Conservation (phyloP, 2,113 vertebrate species). For the Raja brachyura region DNA sequence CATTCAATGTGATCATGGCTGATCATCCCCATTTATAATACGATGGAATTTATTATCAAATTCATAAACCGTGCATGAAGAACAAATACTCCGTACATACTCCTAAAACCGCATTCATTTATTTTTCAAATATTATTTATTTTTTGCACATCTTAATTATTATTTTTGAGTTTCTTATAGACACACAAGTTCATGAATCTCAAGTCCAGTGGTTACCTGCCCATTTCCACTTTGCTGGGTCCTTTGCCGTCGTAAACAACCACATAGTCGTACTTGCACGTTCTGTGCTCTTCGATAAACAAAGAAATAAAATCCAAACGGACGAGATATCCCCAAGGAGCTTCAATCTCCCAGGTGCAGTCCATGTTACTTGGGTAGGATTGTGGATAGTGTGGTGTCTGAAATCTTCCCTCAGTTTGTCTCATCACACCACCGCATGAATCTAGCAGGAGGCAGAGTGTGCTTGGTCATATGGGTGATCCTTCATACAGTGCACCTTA, state of each 20-base stretch:
- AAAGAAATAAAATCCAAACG: conserved; percentile 41
- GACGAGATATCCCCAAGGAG: conserved; percentile 38
- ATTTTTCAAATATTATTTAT: not conserved
- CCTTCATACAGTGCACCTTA: not conserved
- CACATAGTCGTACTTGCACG: conserved; percentile 44
- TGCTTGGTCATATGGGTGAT: not conserved
- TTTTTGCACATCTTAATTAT: not conserved
- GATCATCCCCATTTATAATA: no score
- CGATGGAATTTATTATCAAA: not conserved
- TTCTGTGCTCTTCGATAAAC: conserved; percentile 41
- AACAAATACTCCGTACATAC: not conserved
- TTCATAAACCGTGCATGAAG: not conserved
- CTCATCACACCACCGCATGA: conserved; percentile 41
- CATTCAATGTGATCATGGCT: no score
- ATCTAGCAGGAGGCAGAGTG: conserved; percentile 32
- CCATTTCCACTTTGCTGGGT: conserved; percentile 35
- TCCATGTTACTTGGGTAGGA: conserved; percentile 44
- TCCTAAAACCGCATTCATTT: not conserved
- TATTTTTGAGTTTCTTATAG: not conserved
- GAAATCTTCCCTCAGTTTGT: conserved; percentile 39
- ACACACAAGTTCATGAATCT: not conserved
- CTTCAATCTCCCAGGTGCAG: conserved; percentile 43
- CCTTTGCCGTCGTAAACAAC: conserved; percentile 42
- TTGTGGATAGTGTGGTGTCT: conserved; percentile 44
- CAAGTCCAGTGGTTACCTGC: conserved; percentile 40